phyloP scores from a whole-genome alignment of 2,113 vertebrate species.

The Pyrgilauda ruficollis region DNA sequence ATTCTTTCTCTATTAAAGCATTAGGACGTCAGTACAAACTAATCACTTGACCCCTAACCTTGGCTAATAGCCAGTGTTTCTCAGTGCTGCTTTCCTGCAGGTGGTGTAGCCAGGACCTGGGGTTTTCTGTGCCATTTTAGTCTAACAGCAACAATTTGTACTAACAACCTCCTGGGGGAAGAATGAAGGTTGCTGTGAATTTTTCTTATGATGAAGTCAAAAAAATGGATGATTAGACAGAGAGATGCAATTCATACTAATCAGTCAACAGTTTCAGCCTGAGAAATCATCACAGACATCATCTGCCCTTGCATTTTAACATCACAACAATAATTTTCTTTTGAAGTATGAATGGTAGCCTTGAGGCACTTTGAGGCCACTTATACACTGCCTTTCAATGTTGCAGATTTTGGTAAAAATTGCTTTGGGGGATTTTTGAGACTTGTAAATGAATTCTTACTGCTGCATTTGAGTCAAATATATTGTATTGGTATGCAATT shows the following conservation, averaged over 20 bases:
- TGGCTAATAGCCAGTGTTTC: neutral
- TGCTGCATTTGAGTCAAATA: neutral
- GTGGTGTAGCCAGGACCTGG: neutral
- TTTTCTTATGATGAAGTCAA: neutral
- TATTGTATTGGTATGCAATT: neutral
- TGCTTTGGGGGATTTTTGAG: neutral
- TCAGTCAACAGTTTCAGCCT: neutral
- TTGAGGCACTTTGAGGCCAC: neutral
- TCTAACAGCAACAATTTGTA: neutral
- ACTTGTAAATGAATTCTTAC: neutral
- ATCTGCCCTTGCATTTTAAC: neutral
- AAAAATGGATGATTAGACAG: neutral
- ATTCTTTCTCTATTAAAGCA: neutral
- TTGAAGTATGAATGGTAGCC: neutral
- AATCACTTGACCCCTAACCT: neutral
- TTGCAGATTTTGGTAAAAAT: neutral
- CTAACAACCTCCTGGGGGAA: neutral
- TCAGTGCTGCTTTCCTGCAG: neutral
- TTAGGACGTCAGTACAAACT: neutral
- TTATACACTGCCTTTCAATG: neutral
- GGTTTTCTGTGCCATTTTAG: neutral
- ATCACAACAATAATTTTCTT: neutral
- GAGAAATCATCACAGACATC: neutral
- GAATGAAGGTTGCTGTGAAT: neutral
- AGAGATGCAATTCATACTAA: neutral